Percentiles rank a stretch among this genome's conserved stretches.
These are phyloP conservation scores for Phrynocephalus guinanensis DNA, from an alignment of 2,797 vertebrate species.

Conservation along the genomic window DNA sequence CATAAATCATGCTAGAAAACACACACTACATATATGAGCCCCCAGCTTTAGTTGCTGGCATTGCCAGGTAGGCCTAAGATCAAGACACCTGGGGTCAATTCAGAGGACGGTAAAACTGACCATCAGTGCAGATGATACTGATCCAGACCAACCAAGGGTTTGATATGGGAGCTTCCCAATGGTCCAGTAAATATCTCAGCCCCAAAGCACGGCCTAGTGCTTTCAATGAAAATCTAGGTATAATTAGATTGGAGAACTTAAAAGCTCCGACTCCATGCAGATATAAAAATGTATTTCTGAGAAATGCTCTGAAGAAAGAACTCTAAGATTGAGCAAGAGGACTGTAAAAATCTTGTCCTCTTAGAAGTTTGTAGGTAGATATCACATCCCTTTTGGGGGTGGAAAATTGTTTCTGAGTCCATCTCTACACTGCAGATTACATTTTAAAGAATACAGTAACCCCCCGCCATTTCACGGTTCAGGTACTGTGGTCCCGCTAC, in stretches of 20 bases:
- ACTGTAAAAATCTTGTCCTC: background rate
- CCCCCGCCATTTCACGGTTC: too few relatives aligned
- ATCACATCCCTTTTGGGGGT: background rate
- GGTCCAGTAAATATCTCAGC: background rate
- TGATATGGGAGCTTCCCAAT: background rate
- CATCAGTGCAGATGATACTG: background rate
- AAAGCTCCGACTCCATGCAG: too few relatives aligned
- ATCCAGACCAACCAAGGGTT: background rate
- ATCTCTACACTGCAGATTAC: background rate
- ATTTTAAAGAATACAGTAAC: background rate
- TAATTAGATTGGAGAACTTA: background rate
- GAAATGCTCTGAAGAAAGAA: background rate
- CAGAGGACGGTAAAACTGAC: background rate
- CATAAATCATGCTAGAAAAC: background rate
- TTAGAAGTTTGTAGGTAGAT: background rate
- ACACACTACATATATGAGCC: background rate
- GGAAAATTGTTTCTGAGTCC: background rate
- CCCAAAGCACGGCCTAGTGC: background rate
- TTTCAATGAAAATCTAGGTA: background rate
- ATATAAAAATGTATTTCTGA: background rate
- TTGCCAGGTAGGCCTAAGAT: background rate
- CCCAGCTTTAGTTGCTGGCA: background rate
- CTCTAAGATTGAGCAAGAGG: background rate
- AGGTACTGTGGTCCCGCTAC: too few relatives aligned
- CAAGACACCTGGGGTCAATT: too few relatives aligned